A percentile compares a stretch with the other conserved stretches of the same genome.
These are phyloP conservation scores for Schizopygopsis malacanthus DNA, from an alignment of 2,797 vertebrate genomes.

Conservation along the genomic window DNA sequence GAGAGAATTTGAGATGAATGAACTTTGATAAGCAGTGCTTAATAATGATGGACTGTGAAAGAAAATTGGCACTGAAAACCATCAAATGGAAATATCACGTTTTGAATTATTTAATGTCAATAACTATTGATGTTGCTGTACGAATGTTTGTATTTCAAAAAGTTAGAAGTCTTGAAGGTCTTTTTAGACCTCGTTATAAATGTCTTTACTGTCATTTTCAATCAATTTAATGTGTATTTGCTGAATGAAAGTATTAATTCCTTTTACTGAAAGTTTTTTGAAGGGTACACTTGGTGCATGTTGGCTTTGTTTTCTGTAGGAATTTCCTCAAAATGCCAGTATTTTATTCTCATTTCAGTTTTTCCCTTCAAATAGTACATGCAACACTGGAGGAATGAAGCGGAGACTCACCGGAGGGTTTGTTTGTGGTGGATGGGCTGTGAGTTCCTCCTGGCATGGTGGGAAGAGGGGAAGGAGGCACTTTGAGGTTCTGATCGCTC, in stretches of 20 bases:
- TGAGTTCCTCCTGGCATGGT: constrained; percentile 93
- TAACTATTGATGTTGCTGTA: not conserved
- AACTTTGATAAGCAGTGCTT: constrained; percentile 44
- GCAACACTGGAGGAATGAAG: constrained; percentile 17
- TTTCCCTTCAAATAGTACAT: not conserved
- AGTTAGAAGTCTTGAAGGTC: not conserved
- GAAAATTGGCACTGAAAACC: not conserved
- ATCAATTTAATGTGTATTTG: not conserved
- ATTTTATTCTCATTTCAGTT: not conserved
- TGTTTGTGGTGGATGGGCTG: constrained; percentile 89
- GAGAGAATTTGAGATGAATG: constrained; percentile 59
- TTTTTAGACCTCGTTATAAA: not conserved
- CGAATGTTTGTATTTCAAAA: not conserved
- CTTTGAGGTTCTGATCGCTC: constrained; percentile 92
- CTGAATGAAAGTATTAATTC: not conserved
- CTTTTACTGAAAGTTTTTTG: not conserved
- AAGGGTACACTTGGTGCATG: not conserved
- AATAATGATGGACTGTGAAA: constrained; percentile 52
- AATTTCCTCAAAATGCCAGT: not conserved
- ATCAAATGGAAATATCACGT: not conserved
- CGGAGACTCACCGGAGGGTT: constrained; percentile 90
- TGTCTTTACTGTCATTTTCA: not conserved
- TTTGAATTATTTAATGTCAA: not conserved
- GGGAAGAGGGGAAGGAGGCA: constrained; percentile 83
- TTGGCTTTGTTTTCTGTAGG: not conserved